Evolutionary conservation across 2,113 vertebrate genomes (phyloP), one percentile per base, ranked within the genome.

Genomic region (Nerophis lumbriciformis): DNA sequence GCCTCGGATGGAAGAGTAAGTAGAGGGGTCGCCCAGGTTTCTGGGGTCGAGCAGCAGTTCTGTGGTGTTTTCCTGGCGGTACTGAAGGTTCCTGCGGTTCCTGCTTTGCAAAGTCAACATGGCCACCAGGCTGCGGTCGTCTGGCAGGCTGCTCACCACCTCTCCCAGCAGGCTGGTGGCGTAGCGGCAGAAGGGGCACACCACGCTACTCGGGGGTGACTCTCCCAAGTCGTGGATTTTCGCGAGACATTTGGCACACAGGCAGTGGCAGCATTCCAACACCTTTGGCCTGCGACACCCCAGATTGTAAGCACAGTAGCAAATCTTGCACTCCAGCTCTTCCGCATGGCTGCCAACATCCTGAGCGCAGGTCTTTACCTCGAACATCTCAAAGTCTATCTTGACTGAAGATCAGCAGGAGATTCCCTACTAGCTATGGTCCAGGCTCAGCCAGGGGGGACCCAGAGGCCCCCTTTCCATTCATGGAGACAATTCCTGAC

Each of bases 321-420:
- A 99, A 80, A 99, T 99, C 82, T 97, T 98, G 78, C 96, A 98
- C 89, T 99, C 95, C 0, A 98, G 88, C 69, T 99, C 94, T 0
- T 97, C 95, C 0, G 88, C 6, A 8, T 52, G 6, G 53, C 35
- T 49, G 78, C 35, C 19, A 87, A 91, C 57, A 1, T 82, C 81
- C 4, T 83, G 82, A 0, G 58, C 0, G 28, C 28, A 28, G 53
- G 48, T 53, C 13, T 72, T 78, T 0, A 79, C 61, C 8, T 91
- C 93, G 38, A 85, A 86, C 80, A 91, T 93, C 35, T 37, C 12
- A 8, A 66, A 5, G 15, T 13, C 57, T 53, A 7, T 57, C 50
- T 52, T 1, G 39, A 57, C 57, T 21, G 35, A 0, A n/a, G 53
- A 52, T 81, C 72, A 77, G 36, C 51, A 47, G 64, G 36, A 49